Percentiles rank a stretch among this genome's conserved stretches.
These are phyloP conservation scores for Sebastes matsubarae DNA, from an alignment of 2,797 vertebrate genomes.

Conservation along the genomic window DNA sequence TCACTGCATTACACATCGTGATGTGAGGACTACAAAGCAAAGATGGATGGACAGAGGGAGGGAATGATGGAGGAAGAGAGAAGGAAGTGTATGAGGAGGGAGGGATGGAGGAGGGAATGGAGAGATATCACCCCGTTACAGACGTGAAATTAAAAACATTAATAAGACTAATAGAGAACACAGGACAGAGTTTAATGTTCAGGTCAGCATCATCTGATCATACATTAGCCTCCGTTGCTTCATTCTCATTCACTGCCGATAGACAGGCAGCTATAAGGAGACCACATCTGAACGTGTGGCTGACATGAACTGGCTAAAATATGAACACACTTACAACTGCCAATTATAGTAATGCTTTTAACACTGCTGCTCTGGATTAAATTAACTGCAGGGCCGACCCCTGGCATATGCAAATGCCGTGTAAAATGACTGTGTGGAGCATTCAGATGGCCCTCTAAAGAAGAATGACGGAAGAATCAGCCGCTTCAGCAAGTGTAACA, in stretches of 20 bases:
- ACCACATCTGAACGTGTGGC: conserved; percentile 45
- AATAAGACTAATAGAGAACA: conserved; percentile 70
- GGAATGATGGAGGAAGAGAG: conserved; percentile 1
- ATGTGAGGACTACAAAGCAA: conserved; percentile 1
- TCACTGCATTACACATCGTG: not conserved
- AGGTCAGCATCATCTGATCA: conserved; percentile 60
- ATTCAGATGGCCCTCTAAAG: not conserved
- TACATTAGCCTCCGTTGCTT: conserved; percentile 69
- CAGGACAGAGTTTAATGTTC: conserved; percentile 64
- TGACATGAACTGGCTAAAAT: conserved; percentile 77
- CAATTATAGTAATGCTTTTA: conserved; percentile 88
- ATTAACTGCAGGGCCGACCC: conserved; percentile 55
- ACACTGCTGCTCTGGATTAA: conserved; percentile 7
- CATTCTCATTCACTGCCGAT: conserved; percentile 56
- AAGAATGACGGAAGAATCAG: not conserved
- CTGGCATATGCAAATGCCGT: conserved; percentile 34
- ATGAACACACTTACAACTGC: conserved; percentile 78
- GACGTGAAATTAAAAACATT: conserved; percentile 62
- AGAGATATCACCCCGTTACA: conserved; percentile 53
- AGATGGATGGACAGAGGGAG: conserved; percentile 11
- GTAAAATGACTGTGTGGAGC: not conserved
- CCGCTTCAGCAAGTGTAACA: not conserved
- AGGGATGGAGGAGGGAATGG: conserved; percentile 1
- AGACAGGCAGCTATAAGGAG: not conserved
- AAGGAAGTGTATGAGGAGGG: not conserved